Base-by-base conservation (phyloP, 2,888 invertebrate species). In the Lasius fuliginosus region DNA sequence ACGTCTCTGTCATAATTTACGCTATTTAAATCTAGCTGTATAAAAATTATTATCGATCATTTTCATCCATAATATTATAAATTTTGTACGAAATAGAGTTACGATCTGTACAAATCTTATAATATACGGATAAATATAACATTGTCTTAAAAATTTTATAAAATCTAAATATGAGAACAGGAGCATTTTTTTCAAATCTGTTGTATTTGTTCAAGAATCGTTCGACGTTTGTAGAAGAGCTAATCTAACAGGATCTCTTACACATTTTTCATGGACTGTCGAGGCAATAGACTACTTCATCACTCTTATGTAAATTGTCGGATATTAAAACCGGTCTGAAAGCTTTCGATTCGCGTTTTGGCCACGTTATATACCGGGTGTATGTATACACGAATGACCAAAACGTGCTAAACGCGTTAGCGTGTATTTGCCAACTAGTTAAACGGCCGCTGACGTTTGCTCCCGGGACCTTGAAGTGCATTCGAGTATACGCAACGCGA, bases 381-480 rank as follows among this genome's bases (percentile, higher is more conserved):
- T 36, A 30, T 23, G 15, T 33, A 4, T 27, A 46, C 58, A 68
- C 5, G n/a, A n/a, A 30, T 62, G 82, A 71, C 71, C 68, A 56
- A n/a, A 49, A 64, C 84, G 30, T 53, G 77, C 62, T 88, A 88
- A 89, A 85, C 84, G 85, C 79, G 84, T 89, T 89, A 89, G 23
- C 65, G 67, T 40, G 56, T 89, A 88, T 89, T 89, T 88, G 85
- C 85, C 73, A 83, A 89, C 86, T 87, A 87, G 88, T 89, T 89
- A 89, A 88, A 85, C 77, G 79, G 77, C 82, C 79, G 88, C 75
- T 85, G 36, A 49, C 62, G 79, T 89, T 89, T 89, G 83, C 89
- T 76, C 53, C 12, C 15, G 65, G 68, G 74, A 64, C 87, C 82
- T 85, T 87, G 86, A 82, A 85, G 86, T 64, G 86, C 77, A 82